These are phyloP conservation scores for Trogon surrucura DNA, from an alignment of 2,113 vertebrate genomes.

Conservation along the genomic window DNA sequence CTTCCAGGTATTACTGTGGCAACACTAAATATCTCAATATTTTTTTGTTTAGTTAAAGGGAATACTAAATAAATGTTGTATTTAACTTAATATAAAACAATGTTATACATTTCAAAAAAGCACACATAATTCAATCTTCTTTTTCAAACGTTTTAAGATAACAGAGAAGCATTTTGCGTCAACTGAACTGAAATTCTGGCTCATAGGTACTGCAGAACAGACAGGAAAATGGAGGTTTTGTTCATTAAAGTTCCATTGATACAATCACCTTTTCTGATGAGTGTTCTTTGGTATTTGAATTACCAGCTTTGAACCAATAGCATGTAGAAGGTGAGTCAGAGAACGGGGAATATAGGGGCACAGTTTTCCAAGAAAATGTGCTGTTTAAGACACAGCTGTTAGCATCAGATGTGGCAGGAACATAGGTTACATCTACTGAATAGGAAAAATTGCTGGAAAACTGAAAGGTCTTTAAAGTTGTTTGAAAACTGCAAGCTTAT, in stretches of 20 bases:
- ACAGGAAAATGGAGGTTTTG: not conserved
- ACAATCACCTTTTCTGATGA: not conserved
- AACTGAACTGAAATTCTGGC: not conserved
- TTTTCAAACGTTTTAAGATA: not conserved
- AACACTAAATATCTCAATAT: not conserved
- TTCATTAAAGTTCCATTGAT: not conserved
- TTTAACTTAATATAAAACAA: not conserved
- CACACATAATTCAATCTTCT: not conserved
- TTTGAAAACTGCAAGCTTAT: not conserved
- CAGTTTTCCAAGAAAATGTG: not conserved
- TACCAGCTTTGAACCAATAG: not conserved
- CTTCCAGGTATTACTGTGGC: not conserved
- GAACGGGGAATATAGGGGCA: not conserved
- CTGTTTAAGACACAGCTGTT: not conserved
- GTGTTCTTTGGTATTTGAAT: not conserved
- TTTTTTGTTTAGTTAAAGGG: not conserved
- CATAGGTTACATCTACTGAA: not conserved
- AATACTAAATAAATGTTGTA: not conserved
- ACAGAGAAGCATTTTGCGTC: not conserved
- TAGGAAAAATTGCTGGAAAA: not conserved
- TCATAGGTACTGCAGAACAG: not conserved
- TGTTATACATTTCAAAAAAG: not conserved
- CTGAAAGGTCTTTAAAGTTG: not conserved
- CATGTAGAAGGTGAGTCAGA: not conserved
- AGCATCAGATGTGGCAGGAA: not conserved